A percentile compares a stretch with the other conserved stretches of the same genome.
phyloP scores from a whole-genome alignment of 2,113 vertebrate genomes.

The Xyliphius kryptos region DNA sequence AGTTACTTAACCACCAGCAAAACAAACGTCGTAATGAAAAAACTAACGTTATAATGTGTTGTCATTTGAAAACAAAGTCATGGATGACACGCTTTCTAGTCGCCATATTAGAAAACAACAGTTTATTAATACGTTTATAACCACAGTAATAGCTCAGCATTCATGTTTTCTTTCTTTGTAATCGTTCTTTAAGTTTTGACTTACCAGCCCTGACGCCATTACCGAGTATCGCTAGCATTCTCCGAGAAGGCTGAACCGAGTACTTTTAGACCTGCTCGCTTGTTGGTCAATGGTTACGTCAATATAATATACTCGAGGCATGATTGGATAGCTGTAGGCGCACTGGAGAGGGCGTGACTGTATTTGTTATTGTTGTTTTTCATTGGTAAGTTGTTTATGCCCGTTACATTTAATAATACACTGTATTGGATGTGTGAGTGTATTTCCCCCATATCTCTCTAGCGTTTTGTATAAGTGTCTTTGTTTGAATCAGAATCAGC shows the following conservation, averaged over 20 bases:
- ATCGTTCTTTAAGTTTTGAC: conserved; percentile 71
- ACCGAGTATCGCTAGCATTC: conserved; percentile 71
- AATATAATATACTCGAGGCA: conserved; percentile 12
- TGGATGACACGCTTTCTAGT: conserved; percentile 51
- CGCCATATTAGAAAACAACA: background rate
- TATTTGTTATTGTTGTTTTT: conserved; percentile 56
- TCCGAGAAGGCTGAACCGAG: conserved; percentile 49
- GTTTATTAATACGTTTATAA: background rate
- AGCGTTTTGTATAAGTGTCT: too few relatives aligned
- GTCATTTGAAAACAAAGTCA: too few relatives aligned
- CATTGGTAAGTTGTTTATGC: conserved; percentile 58
- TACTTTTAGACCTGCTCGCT: conserved; percentile 42
- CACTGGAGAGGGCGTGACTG: conserved; percentile 33
- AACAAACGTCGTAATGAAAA: too few relatives aligned
- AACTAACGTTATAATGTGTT: too few relatives aligned
- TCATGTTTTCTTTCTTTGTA: conserved; percentile 48
- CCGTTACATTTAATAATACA: conserved; percentile 58
- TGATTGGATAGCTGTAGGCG: conserved; percentile 51
- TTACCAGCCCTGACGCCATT: conserved; percentile 97
- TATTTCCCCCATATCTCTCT: too few relatives aligned
- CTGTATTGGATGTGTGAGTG: too few relatives aligned
- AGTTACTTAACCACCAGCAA: too few relatives aligned
- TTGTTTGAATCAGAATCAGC: too few relatives aligned
- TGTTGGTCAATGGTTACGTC: conserved; percentile 53
- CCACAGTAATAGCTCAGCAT: too few relatives aligned